Percentiles rank a stretch among this genome's conserved stretches.
These are phyloP conservation scores for Cheirogaleus medius DNA, from an alignment of 2,113 vertebrate genomes.

Conservation along the genomic window DNA sequence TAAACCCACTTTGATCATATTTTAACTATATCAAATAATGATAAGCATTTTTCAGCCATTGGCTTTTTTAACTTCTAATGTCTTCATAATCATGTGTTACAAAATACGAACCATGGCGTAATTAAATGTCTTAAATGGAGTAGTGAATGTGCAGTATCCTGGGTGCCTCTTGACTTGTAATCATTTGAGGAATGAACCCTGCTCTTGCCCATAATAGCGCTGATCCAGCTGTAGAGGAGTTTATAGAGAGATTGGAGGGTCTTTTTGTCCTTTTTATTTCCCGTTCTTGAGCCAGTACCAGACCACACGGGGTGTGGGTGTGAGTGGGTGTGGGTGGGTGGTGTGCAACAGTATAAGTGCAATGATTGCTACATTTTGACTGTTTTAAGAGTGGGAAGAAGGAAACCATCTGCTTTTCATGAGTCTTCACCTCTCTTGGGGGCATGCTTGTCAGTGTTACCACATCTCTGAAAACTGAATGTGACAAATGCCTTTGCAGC, in stretches of 20 bases:
- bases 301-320: neutral
- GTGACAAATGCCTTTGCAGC: neutral
- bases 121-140: neutral
- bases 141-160: neutral
- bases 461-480: neutral
- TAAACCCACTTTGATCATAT: neutral
- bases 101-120: neutral
- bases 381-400: neutral
- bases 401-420: neutral
- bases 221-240: neutral
- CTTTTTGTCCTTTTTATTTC: conserved; percentile 43
- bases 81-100: neutral
- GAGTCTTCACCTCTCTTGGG: neutral
- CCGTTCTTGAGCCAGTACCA: neutral
- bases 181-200: neutral
- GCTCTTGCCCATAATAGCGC: neutral
- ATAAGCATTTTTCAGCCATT: neutral
- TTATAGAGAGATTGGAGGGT: neutral
- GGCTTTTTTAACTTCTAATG: neutral
- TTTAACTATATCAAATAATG: neutral
- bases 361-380: neutral
- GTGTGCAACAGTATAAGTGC: neutral
- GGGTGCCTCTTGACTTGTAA: neutral
- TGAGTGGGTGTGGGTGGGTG: too few relatives aligned
- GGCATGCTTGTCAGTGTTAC: neutral